These are phyloP conservation scores for Sarcophaga bullata DNA, from an alignment of 1,140 invertebrate genomes.

Conservation along the genomic window DNA sequence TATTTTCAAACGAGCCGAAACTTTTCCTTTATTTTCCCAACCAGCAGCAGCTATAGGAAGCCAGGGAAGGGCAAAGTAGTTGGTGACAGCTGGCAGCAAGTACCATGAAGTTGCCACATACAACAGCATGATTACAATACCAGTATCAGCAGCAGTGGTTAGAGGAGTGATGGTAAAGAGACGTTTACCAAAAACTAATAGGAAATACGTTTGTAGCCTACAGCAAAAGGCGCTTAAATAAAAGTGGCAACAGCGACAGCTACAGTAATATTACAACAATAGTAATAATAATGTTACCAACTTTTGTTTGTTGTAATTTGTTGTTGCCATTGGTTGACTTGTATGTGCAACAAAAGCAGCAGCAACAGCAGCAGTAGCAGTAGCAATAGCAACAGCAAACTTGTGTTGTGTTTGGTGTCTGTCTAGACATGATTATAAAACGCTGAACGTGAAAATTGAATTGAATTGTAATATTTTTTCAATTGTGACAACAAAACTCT, in stretches of 20 bases:
- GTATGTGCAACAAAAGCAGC: not conserved
- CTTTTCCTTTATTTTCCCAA: not conserved
- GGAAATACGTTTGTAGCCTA: not conserved
- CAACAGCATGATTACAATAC: not conserved
- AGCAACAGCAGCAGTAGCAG: no score
- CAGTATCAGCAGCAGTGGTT: not conserved
- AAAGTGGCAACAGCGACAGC: not conserved
- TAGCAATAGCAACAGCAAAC: not conserved
- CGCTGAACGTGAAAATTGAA: not conserved
- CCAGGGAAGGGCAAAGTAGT: not conserved
- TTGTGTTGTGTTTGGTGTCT: slow-evolving; percentile 3
- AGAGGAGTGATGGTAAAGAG: not conserved
- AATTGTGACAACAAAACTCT: not conserved
- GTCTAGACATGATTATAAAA: slow-evolving; percentile 15
- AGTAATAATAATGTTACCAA: not conserved
- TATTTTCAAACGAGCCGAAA: not conserved
- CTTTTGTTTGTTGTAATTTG: no score
- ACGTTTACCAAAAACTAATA: not conserved
- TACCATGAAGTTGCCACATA: not conserved
- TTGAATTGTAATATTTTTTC: not conserved
- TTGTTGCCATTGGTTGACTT: not conserved
- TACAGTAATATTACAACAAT: not conserved
- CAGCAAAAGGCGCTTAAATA: slow-evolving; percentile 12
- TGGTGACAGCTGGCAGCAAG: not conserved
- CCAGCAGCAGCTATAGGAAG: not conserved